These are phyloP conservation scores for Luidia sarsii DNA, from an alignment of 53 echinoderm and acorn worm genomes.

Conservation along the genomic window DNA sequence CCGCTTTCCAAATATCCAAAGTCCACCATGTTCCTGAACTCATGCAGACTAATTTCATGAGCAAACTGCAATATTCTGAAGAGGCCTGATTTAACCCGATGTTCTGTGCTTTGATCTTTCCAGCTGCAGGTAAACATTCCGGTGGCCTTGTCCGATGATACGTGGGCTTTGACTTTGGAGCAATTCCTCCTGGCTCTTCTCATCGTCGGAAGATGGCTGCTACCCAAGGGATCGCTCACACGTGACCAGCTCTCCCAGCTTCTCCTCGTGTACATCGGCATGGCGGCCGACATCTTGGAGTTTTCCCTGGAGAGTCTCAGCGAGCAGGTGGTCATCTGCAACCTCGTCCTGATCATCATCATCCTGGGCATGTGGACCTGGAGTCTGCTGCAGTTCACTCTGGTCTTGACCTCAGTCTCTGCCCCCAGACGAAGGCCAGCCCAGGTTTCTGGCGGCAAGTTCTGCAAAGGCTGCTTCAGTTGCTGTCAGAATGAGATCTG, in stretches of 20 bases:
- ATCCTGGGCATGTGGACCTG: constrained; percentile 75
- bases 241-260: constrained; percentile 90
- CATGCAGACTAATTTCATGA: too few species aligned
- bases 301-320: constrained; percentile 78
- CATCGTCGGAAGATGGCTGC: constrained; percentile 12
- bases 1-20: too few species aligned
- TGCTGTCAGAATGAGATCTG: constrained; percentile 86
- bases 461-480: not conserved
- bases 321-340: constrained; percentile 69
- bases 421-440: not conserved
- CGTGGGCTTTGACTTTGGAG: constrained; percentile 70
- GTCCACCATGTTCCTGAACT: too few species aligned
- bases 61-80: too few species aligned
- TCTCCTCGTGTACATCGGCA: constrained; percentile 92
- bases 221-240: constrained; percentile 83
- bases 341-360: constrained; percentile 56
- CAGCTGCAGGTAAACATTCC: constrained; percentile 62
- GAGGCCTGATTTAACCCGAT: too few species aligned
- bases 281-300: constrained; percentile 96
- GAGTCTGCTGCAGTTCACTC: constrained; percentile 82
- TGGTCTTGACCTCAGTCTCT: constrained; percentile 75
- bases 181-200: constrained; percentile 69
- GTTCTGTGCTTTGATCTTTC: constrained; percentile 60
- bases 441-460: not conserved
- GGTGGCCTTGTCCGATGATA: constrained; percentile 43